These are phyloP conservation scores for Blennius ocellaris DNA, from an alignment of 2,113 vertebrate species.

Conservation along the genomic window DNA sequence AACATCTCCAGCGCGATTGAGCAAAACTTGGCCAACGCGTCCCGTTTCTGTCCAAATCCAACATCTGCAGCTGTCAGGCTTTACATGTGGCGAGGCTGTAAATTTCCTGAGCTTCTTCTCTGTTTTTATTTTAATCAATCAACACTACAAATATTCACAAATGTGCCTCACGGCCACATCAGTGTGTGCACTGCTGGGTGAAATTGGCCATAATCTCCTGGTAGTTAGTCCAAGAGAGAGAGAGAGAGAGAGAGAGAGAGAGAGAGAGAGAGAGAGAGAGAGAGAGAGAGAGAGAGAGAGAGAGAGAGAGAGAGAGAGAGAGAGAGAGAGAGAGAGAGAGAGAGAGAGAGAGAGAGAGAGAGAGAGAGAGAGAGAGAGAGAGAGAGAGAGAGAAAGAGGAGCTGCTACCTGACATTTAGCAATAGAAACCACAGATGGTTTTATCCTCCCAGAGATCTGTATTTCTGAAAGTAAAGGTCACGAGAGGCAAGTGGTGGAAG, in stretches of 20 bases:
- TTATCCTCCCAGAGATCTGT: background rate
- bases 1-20: background rate
- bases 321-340: background rate
- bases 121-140: background rate
- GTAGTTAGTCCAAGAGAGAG: background rate
- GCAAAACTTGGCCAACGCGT: background rate
- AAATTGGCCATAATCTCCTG: background rate
- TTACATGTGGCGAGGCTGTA: conserved; percentile 8
- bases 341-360: background rate
- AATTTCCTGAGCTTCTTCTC: background rate
- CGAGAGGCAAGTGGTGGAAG: background rate
- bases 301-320: background rate
- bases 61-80: conserved; percentile 7
- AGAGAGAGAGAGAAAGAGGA: background rate
- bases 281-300: background rate
- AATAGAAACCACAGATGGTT: conserved; percentile 19
- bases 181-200: background rate
- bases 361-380: background rate
- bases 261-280: background rate
- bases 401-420: conserved; percentile 11
- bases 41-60: conserved; percentile 1
- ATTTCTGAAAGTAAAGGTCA: conserved; percentile 6
- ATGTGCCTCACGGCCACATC: background rate
- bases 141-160: conserved; percentile 15
- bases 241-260: background rate